Base-by-base conservation (phyloP, 2,797 vertebrate genomes). In the Cyprinodon diabolis region DNA sequence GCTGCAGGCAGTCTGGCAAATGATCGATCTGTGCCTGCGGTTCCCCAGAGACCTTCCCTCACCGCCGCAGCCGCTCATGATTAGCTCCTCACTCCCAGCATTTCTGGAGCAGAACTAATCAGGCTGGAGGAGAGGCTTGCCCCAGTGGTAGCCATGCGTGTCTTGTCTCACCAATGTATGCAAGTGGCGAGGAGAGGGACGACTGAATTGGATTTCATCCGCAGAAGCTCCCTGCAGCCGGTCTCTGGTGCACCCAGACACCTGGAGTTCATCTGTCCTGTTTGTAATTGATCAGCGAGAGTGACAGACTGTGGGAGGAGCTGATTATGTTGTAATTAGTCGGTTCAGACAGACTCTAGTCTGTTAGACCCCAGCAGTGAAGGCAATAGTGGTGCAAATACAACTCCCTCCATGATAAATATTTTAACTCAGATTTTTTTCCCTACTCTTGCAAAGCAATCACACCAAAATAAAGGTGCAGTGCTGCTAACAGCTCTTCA, bases 61-160 rank as follows among this genome's bases (percentile, higher is more conserved):
- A 2, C 49, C 43, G 71, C 66, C 17, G 48, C 82, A 77, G 69
- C 40, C 21, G 52, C 82, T 56, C 23, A 67, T 77, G 75, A 92
- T 91, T 89, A 89, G 86, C 90, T 93, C 80, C 81, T 90, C 92
- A 88, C 85, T 89, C 89, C 87, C 65, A 72, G 62, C 77, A 78
- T 90, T 92, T 90, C 86, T 93, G 83, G 88, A 89, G 91, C 90
- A 88, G 90, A 92, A 92, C 91, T 90, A 90, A 93, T 91, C 90
- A 83, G 82, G 60, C 86, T 69, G 75, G 80, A 87, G 87, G 86
- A 71, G 83, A 84, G 86, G 77, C 82, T 79, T 21, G 63, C 81
- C 78, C 85, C 78, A 48, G 68, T 19, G 80, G 71, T 52, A 66
- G 69, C 77, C 84, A 83, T 60, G 90, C 78, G 47, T 87, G 89